Conservation (phyloP, 2,113 vertebrate species). For the Bostrychus sinensis region DNA sequence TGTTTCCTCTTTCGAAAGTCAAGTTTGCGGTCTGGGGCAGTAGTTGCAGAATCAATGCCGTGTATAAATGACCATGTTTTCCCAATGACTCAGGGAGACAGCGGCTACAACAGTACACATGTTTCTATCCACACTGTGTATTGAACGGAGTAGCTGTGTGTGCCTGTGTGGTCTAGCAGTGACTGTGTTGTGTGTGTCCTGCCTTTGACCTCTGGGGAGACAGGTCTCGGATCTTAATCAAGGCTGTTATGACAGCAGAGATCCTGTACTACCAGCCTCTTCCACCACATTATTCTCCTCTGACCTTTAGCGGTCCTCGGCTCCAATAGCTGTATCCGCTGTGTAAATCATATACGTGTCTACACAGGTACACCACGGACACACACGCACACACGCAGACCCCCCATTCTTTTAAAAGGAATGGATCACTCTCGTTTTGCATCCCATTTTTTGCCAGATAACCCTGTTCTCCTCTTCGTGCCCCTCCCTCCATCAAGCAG, state of each 20-base stretch:
- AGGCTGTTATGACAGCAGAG: conserved; percentile 70
- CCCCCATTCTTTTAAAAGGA: conserved; percentile 23
- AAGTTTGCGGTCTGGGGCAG: neutral
- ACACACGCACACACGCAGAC: conserved; percentile 21
- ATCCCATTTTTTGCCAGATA: conserved; percentile 32
- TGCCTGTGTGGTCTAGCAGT: neutral
- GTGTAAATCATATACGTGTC: conserved; percentile 58
- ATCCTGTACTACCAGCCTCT: conserved; percentile 53
- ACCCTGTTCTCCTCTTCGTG: conserved; percentile 21
- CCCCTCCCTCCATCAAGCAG: conserved; percentile 14
- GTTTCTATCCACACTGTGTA: conserved; percentile 9
- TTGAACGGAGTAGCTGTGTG: neutral
- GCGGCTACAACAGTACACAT: neutral
- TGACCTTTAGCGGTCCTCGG: conserved; percentile 70
- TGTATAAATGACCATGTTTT: conserved; percentile 1
- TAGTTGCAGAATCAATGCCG: conserved; percentile 18
- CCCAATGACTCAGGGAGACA: neutral
- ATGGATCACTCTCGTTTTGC: conserved; percentile 34
- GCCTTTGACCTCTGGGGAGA: conserved; percentile 54
- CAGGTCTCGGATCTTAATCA: conserved; percentile 66
- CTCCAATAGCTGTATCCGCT: conserved; percentile 53
- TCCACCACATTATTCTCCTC: conserved; percentile 72
- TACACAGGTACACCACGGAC: conserved; percentile 18
- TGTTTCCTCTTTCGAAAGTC: neutral
- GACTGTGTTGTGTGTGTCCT: conserved; percentile 24